These are phyloP conservation scores for Drosophila vallismaia DNA, from an alignment of 2,888 invertebrate genomes.

Conservation along the genomic window DNA sequence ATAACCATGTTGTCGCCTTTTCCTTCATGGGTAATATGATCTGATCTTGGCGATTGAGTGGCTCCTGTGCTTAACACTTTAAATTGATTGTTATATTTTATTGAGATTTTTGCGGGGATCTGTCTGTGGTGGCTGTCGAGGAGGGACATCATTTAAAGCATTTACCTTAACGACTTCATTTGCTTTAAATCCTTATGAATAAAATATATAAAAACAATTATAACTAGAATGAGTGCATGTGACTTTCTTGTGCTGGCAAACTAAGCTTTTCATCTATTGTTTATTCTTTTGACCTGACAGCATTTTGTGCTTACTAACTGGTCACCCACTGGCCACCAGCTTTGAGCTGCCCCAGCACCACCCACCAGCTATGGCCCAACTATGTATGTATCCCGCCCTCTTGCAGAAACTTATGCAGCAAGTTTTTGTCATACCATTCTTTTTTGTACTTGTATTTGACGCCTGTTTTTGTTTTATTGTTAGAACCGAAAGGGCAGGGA, in stretches of 20 bases:
- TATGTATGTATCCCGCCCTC: background rate
- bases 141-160: too few relatives aligned
- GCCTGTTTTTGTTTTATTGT: slow-evolving; percentile 59
- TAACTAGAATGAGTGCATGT: slow-evolving; percentile 9
- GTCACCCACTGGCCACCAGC: slow-evolving; percentile 29
- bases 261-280: slow-evolving; percentile 26
- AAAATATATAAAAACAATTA: background rate
- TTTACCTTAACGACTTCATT: too few relatives aligned
- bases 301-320: slow-evolving; percentile 58
- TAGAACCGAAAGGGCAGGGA: slow-evolving; percentile 3
- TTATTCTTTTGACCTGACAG: slow-evolving; percentile 43
- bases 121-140: background rate
- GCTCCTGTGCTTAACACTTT: background rate
- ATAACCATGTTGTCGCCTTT: slow-evolving; percentile 1
- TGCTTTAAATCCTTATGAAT: background rate
- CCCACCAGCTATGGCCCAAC: slow-evolving; percentile 3
- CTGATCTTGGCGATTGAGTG: slow-evolving; percentile 6
- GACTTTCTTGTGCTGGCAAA: slow-evolving; percentile 2
- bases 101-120: background rate
- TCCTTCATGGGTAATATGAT: background rate
- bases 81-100: slow-evolving; percentile 4
- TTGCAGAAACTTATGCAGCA: slow-evolving; percentile 55
- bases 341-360: background rate
- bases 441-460: slow-evolving; percentile 59
- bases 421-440: slow-evolving; percentile 30